A percentile compares a stretch with the other conserved stretches of the same genome.
Evolutionary conservation across 2,797 vertebrate genomes (phyloP).

Genomic region (Clarias fuscus): DNA sequence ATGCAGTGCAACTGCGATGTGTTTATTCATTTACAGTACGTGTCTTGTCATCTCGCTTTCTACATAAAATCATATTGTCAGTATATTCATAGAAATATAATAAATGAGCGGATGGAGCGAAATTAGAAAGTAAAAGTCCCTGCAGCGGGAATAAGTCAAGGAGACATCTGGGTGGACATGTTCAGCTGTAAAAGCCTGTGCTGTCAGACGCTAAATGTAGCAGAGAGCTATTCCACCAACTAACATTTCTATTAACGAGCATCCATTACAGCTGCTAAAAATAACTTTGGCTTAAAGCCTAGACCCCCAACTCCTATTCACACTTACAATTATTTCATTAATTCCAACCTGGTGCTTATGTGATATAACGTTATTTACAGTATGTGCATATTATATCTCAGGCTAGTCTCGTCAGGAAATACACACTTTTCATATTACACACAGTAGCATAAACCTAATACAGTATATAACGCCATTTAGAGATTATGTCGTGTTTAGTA

Average conservation of each 20-base stretch:
- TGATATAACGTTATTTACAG: slow-evolving; percentile 10
- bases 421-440: background rate
- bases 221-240: slow-evolving; percentile 47
- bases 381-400: background rate
- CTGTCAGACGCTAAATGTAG: slow-evolving; percentile 56
- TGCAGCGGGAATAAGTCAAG: background rate
- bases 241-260: slow-evolving; percentile 56
- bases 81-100: background rate
- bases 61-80: background rate
- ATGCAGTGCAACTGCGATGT: background rate
- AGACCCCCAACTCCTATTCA: slow-evolving; percentile 26
- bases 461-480: background rate
- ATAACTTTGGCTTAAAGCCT: slow-evolving; percentile 40
- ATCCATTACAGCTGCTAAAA: slow-evolving; percentile 53
- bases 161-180: slow-evolving; percentile 14
- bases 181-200: slow-evolving; percentile 37
- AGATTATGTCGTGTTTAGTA: background rate
- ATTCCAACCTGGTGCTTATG: slow-evolving; percentile 15
- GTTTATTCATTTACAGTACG: background rate
- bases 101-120: background rate
- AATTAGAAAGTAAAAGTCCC: background rate
- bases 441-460: background rate
- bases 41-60: background rate
- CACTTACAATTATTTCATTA: background rate
- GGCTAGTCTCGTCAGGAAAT: no score